Evolutionary conservation across 2,888 invertebrate species (phyloP), one percentile per base, ranked within the genome.

Genomic region (Gymnosoma rotundatum): DNA sequence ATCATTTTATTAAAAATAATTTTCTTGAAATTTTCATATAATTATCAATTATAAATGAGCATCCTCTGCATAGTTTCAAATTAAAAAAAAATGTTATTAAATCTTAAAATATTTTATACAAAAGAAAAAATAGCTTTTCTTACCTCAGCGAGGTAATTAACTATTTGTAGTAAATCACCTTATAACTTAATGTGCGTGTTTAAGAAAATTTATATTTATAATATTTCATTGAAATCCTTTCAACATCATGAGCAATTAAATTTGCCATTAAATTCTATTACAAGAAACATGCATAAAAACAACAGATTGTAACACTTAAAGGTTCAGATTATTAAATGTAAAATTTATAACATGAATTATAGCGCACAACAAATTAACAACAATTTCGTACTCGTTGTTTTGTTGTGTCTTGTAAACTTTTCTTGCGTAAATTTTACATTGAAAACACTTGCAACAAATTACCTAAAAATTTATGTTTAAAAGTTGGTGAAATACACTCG

Each of bases 261-360:
- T 60, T 60, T 76, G 21, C 76, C 76, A 76, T 67, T 76, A 76
- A 60, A 76, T 75, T 76, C 67, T 76, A 66, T 76, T 76, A 76
- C 58, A 50, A 60, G 25, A 50, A 38, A 67, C 56, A 64, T 20
- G 36, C 20, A 10, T 48, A 45, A 64, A 16, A 32, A 32, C 1
- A 10, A 36, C 32, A 48, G 32, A 45, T 64, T 8, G 14, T 45
- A 42, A 18, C 8, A 56, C 9, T 20, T 45, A 56, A 16, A 45
- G 7, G 16, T 42, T 2, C 16, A 16, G 32, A 36, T 38, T 76
- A 60, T 60, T 76, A 60, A 67, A 67, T 60, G 21, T 60, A 9
- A 50, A 67, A 76, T 50, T 67, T 50, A n/a, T 38, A 60, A n/a
- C 3, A 20, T 16, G 7, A 56, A 42, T 70, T 38, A 56, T 48